Evolutionary conservation across 2,797 vertebrate genomes (phyloP), one percentile per base, ranked within the genome.

Genomic region (Diceros bicornis): DNA sequence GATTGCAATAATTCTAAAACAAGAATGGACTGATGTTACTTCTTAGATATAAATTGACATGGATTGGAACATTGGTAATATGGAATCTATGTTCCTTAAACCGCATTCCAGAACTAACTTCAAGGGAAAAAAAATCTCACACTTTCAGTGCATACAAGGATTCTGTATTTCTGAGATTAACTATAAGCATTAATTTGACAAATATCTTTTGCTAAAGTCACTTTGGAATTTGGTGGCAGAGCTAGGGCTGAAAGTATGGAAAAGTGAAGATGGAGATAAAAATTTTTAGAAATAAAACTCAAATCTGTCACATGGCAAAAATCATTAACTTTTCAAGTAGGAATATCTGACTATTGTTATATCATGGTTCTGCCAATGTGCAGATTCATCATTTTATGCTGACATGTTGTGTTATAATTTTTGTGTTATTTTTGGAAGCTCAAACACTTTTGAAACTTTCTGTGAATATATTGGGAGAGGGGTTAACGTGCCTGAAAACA

Each of bases 171-270:
- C 23, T 90, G 83, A 61, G 57, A 81, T 91, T 91, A 88, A n/a
- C 7, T 74, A 7, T 13, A 95, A 91, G 59, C 25, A 91, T 79
- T 81, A 50, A 68, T 87, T 86, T 79, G 37, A 94, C 7, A 72
- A 85, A 82, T 74, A 72, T 89, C 20, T 95, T 96, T 90, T 81
- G 82, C 37, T 89, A 55, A 97, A 91, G 18, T 82, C 50, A 94
- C 14, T n/a, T 66, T 91, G 61, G 18, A 94, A 83, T 93, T 72
- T 94, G 85, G 29, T 27, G 50, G 18, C 50, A 84, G 13, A 4
- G 14, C 10, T 61, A 37, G 37, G 12, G 11, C 27, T 50, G 11
- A 92, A 83, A 75, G 6, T 66, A 78, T n/a, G 11, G 2, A 91
- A 84, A 90, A 59, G 18, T 41, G 34, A 94, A 75, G 34, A 81